These are phyloP conservation scores for Nysson spinosus DNA, from an alignment of 2,888 invertebrate genomes.

Conservation along the genomic window DNA sequence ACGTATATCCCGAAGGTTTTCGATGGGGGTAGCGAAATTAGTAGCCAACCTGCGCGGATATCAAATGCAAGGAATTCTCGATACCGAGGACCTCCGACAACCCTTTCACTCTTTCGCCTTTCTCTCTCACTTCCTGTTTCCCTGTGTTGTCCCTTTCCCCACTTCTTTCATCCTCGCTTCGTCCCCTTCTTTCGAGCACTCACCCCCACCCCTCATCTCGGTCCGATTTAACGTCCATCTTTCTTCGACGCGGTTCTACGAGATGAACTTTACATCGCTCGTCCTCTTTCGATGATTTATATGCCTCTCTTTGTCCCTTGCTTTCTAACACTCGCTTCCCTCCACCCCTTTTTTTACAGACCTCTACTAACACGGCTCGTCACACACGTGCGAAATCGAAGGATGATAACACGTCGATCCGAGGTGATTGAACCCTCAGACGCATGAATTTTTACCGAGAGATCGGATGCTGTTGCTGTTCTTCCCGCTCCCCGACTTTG, in stretches of 20 bases:
- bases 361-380: no score
- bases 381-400: constrained; percentile 50
- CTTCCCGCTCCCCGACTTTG: neutral
- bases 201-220: neutral
- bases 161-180: no score
- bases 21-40: constrained; percentile 53
- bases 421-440: constrained; percentile 48
- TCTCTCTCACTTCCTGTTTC: no score
- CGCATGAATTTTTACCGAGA: constrained; percentile 24
- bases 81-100: constrained; percentile 27
- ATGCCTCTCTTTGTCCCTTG: constrained; percentile 10
- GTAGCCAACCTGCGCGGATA: constrained; percentile 51
- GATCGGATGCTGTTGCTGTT: neutral
- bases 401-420: constrained; percentile 51
- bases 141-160: no score
- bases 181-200: neutral
- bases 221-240: no score
- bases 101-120: neutral
- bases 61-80: constrained; percentile 63
- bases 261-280: no score
- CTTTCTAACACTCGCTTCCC: neutral
- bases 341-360: neutral
- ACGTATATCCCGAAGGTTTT: constrained; percentile 32
- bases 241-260: no score
- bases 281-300: constrained; percentile 5